Evolutionary conservation across 2,113 vertebrate genomes (phyloP).

Genomic region (Vulpes lagopus): DNA sequence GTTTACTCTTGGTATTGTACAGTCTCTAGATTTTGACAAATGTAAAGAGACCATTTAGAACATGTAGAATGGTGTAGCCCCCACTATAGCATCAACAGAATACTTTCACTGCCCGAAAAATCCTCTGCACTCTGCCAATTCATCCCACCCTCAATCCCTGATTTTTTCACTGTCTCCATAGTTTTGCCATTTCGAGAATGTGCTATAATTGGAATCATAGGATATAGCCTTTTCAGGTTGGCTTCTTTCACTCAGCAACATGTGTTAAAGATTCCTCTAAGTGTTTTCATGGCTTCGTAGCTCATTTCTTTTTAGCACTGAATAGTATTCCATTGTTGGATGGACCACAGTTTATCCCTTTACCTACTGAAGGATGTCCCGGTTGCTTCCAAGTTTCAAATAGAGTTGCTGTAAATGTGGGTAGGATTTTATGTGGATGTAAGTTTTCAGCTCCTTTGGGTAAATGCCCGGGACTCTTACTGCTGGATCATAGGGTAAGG

Average conservation of each 20-base stretch:
- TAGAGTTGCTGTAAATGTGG: neutral
- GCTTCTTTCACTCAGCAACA: neutral
- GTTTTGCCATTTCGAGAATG: neutral
- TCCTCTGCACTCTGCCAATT: neutral
- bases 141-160: neutral
- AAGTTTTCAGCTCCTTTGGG: neutral
- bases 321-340: too few species aligned
- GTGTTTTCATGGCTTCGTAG: neutral
- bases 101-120: neutral
- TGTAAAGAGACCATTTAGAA: neutral
- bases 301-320: too few species aligned
- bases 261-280: neutral
- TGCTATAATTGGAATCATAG: neutral
- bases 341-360: too few species aligned
- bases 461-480: neutral
- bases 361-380: neutral
- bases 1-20: neutral
- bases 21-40: neutral
- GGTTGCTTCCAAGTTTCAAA: neutral
- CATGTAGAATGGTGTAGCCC: neutral
- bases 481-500: neutral
- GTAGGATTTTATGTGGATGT: neutral
- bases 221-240: neutral
- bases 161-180: neutral
- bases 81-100: neutral